These are phyloP conservation scores for Chaenodraco wilsoni DNA, from an alignment of 2,797 vertebrate genomes.

Conservation along the genomic window DNA sequence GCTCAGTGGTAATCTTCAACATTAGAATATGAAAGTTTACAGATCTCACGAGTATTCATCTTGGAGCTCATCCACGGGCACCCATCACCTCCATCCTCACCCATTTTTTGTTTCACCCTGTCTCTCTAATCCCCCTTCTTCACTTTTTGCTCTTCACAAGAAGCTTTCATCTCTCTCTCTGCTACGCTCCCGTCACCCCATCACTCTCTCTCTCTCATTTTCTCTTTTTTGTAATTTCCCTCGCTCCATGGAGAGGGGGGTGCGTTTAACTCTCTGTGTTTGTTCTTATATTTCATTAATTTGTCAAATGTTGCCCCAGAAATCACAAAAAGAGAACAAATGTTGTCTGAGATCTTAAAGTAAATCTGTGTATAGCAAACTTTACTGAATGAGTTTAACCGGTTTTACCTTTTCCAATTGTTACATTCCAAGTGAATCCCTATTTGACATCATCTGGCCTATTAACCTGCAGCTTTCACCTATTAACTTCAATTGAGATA, in stretches of 20 bases:
- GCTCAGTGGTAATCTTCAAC: constrained; percentile 64
- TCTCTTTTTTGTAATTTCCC: constrained; percentile 40
- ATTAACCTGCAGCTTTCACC: too few species aligned
- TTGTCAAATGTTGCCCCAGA: neutral
- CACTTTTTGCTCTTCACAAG: constrained; percentile 41
- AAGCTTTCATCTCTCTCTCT: constrained; percentile 67
- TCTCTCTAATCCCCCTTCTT: constrained; percentile 64
- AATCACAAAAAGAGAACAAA: neutral
- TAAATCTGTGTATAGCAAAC: neutral
- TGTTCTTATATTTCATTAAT: constrained; percentile 8
- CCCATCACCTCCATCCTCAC: constrained; percentile 64
- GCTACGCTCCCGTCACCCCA: constrained; percentile 46
- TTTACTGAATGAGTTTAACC: constrained; percentile 22
- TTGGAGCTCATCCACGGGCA: constrained; percentile 62
- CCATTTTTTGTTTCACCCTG: neutral
- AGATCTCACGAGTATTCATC: constrained; percentile 69
- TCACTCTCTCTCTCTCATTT: constrained; percentile 45
- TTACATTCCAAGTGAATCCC: constrained; percentile 27
- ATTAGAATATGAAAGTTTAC: constrained; percentile 79
- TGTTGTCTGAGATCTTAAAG: too few species aligned
- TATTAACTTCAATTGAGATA: too few species aligned
- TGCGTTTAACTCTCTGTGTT: constrained; percentile 7
- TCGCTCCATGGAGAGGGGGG: neutral
- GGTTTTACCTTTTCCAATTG: constrained; percentile 11
- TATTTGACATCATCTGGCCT: constrained; percentile 20